Conservation (phyloP, 2,888 invertebrate genomes). For the Tenthredo livida region DNA sequence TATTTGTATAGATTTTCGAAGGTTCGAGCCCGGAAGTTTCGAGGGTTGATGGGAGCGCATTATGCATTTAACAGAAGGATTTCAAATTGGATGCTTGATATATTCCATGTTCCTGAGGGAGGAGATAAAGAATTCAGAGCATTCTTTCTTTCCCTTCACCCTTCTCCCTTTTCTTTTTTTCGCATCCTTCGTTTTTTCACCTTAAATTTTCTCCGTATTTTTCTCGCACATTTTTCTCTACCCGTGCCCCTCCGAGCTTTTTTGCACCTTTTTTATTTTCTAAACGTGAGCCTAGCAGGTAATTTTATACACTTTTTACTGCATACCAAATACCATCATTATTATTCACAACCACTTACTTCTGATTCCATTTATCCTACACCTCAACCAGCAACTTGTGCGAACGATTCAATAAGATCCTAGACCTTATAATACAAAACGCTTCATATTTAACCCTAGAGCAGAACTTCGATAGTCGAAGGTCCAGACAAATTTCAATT, state of each 20-base stretch:
- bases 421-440: background rate
- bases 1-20: conserved; percentile 18
- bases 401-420: background rate
- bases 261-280: background rate
- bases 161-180: background rate
- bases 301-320: conserved; percentile 35
- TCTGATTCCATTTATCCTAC: conserved; percentile 8
- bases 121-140: conserved; percentile 37
- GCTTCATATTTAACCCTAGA: background rate
- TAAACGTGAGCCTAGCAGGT: conserved; percentile 1
- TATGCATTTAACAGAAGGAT: conserved; percentile 42
- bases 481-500: background rate
- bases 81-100: conserved; percentile 13
- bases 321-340: conserved; percentile 2
- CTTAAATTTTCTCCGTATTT: background rate
- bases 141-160: conserved; percentile 24
- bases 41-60: conserved; percentile 21
- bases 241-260: background rate
- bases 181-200: conserved; percentile 18
- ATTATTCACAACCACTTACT: conserved; percentile 6
- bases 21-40: conserved; percentile 20
- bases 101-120: conserved; percentile 44
- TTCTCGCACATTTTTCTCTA: background rate
- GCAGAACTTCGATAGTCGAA: no score
- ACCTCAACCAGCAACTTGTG: background rate